Percentiles rank a stretch among this genome's conserved stretches.
Evolutionary conservation across 1,140 invertebrate species (phyloP).

Genomic region (Hetaerina americana): DNA sequence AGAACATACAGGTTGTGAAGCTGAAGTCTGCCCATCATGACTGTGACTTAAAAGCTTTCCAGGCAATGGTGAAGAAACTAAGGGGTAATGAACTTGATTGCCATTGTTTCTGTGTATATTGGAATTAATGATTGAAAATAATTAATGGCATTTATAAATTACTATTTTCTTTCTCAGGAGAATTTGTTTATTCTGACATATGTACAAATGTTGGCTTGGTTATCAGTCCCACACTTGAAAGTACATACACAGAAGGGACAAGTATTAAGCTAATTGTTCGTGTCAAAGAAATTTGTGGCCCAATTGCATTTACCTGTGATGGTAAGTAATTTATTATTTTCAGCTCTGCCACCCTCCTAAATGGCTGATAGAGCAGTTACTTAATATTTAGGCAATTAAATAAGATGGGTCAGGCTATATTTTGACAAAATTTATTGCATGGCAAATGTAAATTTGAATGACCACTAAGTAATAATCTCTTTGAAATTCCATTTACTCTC

Average conservation of each 20-base stretch:
- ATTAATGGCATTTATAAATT: slow-evolving; percentile 8
- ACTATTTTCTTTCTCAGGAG: slow-evolving; percentile 35
- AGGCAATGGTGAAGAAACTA: slow-evolving; percentile 60
- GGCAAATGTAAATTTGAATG: no score
- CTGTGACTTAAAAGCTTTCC: slow-evolving; percentile 62
- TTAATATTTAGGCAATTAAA: no score
- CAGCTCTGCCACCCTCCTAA: no score
- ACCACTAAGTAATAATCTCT: no score
- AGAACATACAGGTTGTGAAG: slow-evolving; percentile 51
- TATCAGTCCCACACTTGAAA: slow-evolving; percentile 67
- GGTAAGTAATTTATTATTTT: no score
- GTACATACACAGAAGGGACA: slow-evolving; percentile 55
- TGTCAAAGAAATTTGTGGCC: slow-evolving; percentile 43
- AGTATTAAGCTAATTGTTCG: slow-evolving; percentile 77
- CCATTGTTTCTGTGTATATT: slow-evolving; percentile 6
- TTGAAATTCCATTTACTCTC: no score
- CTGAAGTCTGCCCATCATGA: slow-evolving; percentile 47
- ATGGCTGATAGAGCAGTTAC: no score
- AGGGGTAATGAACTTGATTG: slow-evolving; percentile 47
- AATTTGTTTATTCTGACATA: slow-evolving; percentile 49
- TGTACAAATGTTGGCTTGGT: slow-evolving; percentile 66
- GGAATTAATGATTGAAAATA: background rate
- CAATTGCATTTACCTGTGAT: slow-evolving; percentile 76
- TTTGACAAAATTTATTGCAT: no score
- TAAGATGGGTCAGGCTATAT: no score